Evolutionary conservation across 2,888 invertebrate species (phyloP).

Genomic region (Stenotaenia linearis): DNA sequence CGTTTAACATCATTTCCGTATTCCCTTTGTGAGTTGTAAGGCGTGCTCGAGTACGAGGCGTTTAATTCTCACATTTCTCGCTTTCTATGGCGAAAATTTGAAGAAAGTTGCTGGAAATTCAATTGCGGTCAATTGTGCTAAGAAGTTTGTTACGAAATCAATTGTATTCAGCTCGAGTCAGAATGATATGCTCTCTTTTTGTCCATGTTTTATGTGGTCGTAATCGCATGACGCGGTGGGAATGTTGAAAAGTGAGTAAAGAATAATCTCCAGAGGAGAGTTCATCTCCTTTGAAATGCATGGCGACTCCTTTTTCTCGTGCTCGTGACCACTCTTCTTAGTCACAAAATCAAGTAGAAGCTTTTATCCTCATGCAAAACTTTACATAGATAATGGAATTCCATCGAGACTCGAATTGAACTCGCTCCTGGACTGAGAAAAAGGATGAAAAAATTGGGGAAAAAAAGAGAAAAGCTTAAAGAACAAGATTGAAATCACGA

Average conservation of each 20-base stretch:
- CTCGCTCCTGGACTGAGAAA: slow-evolving; percentile 3
- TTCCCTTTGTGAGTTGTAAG: too few relatives aligned
- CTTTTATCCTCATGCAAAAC: slow-evolving; percentile 16
- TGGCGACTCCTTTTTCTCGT: neutral
- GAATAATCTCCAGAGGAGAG: slow-evolving; percentile 1
- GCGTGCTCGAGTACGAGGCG: too few relatives aligned
- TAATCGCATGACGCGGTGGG: slow-evolving; percentile 1
- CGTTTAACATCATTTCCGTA: too few relatives aligned
- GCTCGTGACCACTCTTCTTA: neutral
- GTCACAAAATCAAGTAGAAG: slow-evolving; percentile 19
- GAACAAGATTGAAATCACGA: neutral
- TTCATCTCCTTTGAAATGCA: slow-evolving; percentile 16
- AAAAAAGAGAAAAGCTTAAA: neutral
- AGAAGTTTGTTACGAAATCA: neutral
- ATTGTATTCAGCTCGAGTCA: neutral
- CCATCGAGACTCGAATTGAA: slow-evolving; percentile 1
- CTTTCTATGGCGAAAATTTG: too few relatives aligned
- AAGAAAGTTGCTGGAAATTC: neutral
- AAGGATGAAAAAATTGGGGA: neutral
- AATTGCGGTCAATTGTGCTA: neutral
- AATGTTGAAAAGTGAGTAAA: slow-evolving; percentile 21
- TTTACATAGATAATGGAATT: slow-evolving; percentile 7
- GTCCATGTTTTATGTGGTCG: slow-evolving; percentile 10
- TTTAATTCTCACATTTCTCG: too few relatives aligned
- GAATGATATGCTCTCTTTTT: neutral